Evolutionary conservation across 1,140 invertebrate genomes (phyloP).

Genomic region (Bombus turneri): DNA sequence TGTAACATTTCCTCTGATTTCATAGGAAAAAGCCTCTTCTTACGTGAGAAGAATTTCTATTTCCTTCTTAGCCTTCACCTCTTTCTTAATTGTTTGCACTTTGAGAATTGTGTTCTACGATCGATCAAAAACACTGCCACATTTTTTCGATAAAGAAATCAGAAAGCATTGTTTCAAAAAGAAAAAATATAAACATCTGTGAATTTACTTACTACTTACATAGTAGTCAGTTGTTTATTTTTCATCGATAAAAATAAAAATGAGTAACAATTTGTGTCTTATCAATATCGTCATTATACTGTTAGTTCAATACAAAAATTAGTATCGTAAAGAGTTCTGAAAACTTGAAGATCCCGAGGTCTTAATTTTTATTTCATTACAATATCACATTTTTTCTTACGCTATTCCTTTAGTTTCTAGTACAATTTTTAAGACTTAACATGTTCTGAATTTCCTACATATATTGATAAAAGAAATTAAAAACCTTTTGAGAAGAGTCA

Average conservation of each 20-base stretch:
- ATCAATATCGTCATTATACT: too few relatives aligned
- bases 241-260: too few relatives aligned
- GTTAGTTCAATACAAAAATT: background rate
- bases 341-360: background rate
- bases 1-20: slow-evolving; percentile 12
- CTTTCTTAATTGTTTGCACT: background rate
- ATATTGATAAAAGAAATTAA: background rate
- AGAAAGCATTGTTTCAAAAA: too few relatives aligned
- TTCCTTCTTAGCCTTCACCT: background rate
- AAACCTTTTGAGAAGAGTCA: too few relatives aligned
- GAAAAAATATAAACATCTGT: too few relatives aligned
- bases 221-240: too few relatives aligned
- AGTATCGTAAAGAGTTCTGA: background rate
- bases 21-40: background rate
- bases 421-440: background rate
- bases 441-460: background rate
- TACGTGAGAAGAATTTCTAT: background rate
- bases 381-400: background rate
- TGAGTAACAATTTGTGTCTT: too few relatives aligned
- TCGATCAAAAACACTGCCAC: too few relatives aligned
- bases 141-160: too few relatives aligned
- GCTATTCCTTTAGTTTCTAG: background rate
- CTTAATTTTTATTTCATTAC: background rate
- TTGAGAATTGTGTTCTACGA: too few relatives aligned
- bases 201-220: too few relatives aligned